Conservation (phyloP, 2,113 vertebrate species). For the Agelaius phoeniceus region DNA sequence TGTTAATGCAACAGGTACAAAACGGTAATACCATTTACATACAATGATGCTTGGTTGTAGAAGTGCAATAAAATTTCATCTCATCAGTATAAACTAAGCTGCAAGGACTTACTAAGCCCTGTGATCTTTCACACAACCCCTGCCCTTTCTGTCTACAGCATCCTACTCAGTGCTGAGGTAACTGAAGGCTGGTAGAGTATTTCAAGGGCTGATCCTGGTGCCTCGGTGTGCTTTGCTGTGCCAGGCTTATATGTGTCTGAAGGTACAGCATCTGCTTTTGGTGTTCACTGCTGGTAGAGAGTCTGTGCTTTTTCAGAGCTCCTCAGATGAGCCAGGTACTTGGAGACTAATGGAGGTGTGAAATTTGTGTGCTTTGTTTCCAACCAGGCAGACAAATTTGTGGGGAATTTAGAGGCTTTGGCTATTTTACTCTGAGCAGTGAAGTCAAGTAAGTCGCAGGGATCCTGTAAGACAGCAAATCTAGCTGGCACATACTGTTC, state of each 20-base stretch:
- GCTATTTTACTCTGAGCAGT: background rate
- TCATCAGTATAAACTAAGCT: constrained; percentile 13
- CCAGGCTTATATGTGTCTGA: rapidly evolving
- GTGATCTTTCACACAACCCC: background rate
- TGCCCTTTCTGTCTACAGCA: rapidly evolving
- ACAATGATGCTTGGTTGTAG: background rate
- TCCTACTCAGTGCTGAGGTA: background rate
- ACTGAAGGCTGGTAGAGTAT: background rate
- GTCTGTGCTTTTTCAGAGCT: background rate
- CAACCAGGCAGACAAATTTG: background rate
- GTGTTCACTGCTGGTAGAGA: background rate
- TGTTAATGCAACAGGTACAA: background rate
- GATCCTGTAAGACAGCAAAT: background rate
- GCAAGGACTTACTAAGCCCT: background rate
- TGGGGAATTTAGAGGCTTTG: background rate
- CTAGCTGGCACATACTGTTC: background rate
- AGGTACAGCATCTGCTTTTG: background rate
- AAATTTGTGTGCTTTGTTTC: background rate
- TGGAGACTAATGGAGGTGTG: background rate
- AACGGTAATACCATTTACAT: background rate
- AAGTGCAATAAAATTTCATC: constrained; percentile 34
- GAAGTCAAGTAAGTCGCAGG: background rate
- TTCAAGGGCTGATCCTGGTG: background rate
- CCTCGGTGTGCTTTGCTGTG: background rate
- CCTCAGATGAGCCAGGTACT: background rate